Conservation (phyloP, 92 coral and sea anemone genomes). For the Palythoa grandiflora region DNA sequence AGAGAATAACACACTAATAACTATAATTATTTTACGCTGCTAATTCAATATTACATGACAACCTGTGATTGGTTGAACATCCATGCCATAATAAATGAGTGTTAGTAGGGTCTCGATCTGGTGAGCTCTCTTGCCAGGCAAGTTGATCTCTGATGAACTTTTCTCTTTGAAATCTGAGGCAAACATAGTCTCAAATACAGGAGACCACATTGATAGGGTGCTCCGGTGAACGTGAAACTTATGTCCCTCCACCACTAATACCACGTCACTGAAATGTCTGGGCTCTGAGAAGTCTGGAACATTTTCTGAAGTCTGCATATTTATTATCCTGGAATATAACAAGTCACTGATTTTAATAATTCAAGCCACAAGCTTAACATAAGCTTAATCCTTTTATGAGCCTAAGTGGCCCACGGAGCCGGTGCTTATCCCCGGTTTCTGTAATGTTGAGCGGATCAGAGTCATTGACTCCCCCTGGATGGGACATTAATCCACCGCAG, state of each 20-base stretch:
- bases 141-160: slow-evolving; percentile 63
- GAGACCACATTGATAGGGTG: slow-evolving; percentile 90
- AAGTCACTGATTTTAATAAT: no score
- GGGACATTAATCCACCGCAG: no score
- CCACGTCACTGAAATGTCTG: slow-evolving; percentile 86
- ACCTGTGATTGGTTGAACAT: slow-evolving; percentile 70
- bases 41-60: neutral
- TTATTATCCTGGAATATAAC: no score
- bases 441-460: no score
- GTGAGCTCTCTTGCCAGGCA: slow-evolving; percentile 74
- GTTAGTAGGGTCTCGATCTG: slow-evolving; percentile 69
- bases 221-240: slow-evolving; percentile 84
- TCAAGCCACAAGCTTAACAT: no score
- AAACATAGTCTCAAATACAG: slow-evolving; percentile 90
- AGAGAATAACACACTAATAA: neutral
- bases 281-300: slow-evolving; percentile 77
- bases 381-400: no score
- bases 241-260: slow-evolving; percentile 69
- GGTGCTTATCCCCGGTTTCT: no score
- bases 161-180: slow-evolving; percentile 74
- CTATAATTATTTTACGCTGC: neutral
- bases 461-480: no score
- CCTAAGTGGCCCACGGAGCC: no score
- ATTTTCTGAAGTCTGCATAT: slow-evolving; percentile 45
- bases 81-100: slow-evolving; percentile 62